Conservation (phyloP, 1,140 invertebrate species). For the Cotesia glomerata region DNA sequence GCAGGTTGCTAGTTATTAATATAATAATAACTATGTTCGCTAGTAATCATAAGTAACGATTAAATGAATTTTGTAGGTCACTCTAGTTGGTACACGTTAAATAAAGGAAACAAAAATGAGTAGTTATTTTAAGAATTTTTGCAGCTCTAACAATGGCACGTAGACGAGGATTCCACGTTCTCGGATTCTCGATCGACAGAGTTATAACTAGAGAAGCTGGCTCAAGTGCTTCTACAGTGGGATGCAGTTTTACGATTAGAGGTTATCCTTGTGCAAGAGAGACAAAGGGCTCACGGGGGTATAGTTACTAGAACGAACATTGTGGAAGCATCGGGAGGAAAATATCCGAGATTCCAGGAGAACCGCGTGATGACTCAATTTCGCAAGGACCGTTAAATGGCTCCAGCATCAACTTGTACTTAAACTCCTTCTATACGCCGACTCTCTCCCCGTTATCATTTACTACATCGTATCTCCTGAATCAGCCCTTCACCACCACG, state of each 20-base stretch:
- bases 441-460: conserved; percentile 31
- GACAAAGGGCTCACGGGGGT: neutral
- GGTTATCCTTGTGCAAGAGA: neutral
- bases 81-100: too few relatives aligned
- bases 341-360: conserved; percentile 63
- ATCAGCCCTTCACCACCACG: conserved; percentile 22
- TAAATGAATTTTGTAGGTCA: too few relatives aligned
- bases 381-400: conserved; percentile 62
- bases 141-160: conserved; percentile 1
- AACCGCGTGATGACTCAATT: conserved; percentile 65
- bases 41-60: too few relatives aligned
- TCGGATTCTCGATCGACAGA: conserved; percentile 9
- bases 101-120: neutral
- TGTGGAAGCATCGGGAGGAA: conserved; percentile 53
- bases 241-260: conserved; percentile 16
- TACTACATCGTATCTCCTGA: neutral
- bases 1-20: too few relatives aligned
- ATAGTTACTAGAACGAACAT: conserved; percentile 21
- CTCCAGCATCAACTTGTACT: conserved; percentile 51
- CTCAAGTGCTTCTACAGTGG: neutral
- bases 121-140: neutral
- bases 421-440: neutral
- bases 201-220: neutral
- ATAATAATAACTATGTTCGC: too few relatives aligned
- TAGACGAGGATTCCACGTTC: conserved; percentile 9